A percentile compares a stretch with the other conserved stretches of the same genome.
Evolutionary conservation across 2,113 vertebrate species (phyloP).

Genomic region (Tachysurus fulvidraco): DNA sequence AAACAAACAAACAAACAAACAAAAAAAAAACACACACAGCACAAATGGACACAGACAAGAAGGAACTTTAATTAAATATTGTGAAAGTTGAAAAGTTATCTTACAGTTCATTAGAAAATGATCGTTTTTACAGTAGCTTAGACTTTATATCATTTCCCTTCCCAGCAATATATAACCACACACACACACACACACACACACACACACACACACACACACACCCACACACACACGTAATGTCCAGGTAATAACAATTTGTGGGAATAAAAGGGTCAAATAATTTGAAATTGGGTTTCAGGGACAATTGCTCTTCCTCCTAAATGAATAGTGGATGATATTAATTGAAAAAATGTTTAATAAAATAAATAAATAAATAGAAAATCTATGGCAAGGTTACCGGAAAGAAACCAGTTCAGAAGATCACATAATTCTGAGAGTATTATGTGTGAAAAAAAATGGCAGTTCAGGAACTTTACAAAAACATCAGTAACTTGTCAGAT

Average conservation of each 20-base stretch:
- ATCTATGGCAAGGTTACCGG: neutral
- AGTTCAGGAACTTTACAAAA: neutral
- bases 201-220: too few relatives aligned
- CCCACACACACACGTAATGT: constrained; percentile 84
- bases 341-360: neutral
- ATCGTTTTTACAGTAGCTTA: constrained; percentile 99
- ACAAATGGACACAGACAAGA: constrained; percentile 87
- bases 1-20: neutral
- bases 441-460: neutral
- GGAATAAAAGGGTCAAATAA: constrained; percentile 72
- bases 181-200: constrained; percentile 72
- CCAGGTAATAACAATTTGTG: constrained; percentile 74
- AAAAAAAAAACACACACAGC: constrained; percentile 28
- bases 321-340: constrained; percentile 17
- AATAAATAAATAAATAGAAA: constrained; percentile 24
- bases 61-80: constrained; percentile 99
- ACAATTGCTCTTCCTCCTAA: neutral
- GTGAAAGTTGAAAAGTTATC: constrained; percentile 98
- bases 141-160: constrained; percentile 66
- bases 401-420: neutral
- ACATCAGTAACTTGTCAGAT: neutral
- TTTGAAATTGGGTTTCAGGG: constrained; percentile 14
- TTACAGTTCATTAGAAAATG: constrained; percentile 97
- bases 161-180: constrained; percentile 84
- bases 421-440: neutral